Percentiles rank a stretch among this genome's conserved stretches.
phyloP scores from a whole-genome alignment of 2,888 invertebrate genomes.

The Spodoptera exigua region DNA sequence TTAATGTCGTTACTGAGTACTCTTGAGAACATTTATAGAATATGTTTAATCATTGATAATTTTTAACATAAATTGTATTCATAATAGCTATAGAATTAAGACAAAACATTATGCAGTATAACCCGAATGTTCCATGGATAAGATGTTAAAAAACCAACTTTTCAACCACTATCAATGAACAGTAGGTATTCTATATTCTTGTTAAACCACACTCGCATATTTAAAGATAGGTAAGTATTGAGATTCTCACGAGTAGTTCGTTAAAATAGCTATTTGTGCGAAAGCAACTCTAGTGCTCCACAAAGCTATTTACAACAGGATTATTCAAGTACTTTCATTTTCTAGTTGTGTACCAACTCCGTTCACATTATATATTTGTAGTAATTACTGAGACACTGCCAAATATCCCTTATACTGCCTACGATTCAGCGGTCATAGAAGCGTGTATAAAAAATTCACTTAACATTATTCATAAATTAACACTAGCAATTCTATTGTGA shows the following conservation, averaged over 20 bases:
- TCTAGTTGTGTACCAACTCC: not conserved
- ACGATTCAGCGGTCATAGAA: constrained; percentile 13
- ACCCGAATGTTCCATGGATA: too few species aligned
- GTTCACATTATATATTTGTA: not conserved
- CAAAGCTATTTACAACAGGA: constrained; percentile 40
- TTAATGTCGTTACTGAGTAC: constrained; percentile 8
- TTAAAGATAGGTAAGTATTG: not conserved
- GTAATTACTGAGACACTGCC: not conserved
- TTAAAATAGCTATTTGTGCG: constrained; percentile 52
- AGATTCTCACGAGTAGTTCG: constrained; percentile 26
- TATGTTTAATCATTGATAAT: too few species aligned
- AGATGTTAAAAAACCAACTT: too few species aligned
- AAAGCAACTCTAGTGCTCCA: constrained; percentile 47
- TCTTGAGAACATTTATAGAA: not conserved
- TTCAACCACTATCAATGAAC: too few species aligned
- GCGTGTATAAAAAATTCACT: constrained; percentile 35
- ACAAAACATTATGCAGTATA: too few species aligned
- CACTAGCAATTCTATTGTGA: constrained; percentile 58
- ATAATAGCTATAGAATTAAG: too few species aligned
- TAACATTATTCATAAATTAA: constrained; percentile 39
- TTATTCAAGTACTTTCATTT: not conserved
- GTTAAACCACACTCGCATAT: too few species aligned
- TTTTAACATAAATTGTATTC: too few species aligned
- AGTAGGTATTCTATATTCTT: too few species aligned
- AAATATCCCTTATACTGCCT: not conserved